Evolutionary conservation across 2,797 vertebrate genomes (phyloP).

Genomic region (Sardinella longiceps): DNA sequence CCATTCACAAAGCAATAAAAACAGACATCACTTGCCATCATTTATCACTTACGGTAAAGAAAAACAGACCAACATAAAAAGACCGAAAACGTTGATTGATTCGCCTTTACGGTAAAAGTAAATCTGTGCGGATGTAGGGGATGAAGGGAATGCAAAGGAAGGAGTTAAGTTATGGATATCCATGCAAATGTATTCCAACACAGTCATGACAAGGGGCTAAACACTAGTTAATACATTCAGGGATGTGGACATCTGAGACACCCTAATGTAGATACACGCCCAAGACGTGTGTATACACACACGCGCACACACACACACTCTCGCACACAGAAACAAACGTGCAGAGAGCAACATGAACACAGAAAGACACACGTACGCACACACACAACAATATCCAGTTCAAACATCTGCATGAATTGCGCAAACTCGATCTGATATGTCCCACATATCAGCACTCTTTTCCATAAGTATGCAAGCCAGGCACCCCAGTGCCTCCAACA

Average conservation of each 20-base stretch:
- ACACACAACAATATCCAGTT: conserved; percentile 14
- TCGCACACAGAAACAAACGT: background rate
- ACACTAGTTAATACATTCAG: conserved; percentile 14
- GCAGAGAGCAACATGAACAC: background rate
- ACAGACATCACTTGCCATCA: background rate
- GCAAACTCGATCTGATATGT: conserved; percentile 24
- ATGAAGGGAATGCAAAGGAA: conserved; percentile 3
- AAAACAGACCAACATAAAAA: conserved; percentile 14
- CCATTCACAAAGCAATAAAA: background rate
- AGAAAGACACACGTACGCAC: background rate
- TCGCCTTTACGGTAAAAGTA: background rate
- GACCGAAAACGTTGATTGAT: conserved; percentile 24
- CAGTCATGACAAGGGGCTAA: background rate
- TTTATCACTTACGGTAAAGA: background rate
- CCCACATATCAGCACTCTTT: conserved; percentile 13
- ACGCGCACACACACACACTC: background rate
- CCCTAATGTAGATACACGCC: background rate
- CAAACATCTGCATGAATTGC: conserved; percentile 26
- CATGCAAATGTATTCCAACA: conserved; percentile 18
- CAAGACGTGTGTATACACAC: background rate
- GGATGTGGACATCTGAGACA: background rate
- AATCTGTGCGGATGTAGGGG: background rate
- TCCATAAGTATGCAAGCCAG: conserved; percentile 20
- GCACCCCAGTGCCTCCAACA: background rate
- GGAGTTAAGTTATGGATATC: conserved; percentile 25